Evolutionary conservation across 2,113 vertebrate species (phyloP), one percentile per base, ranked within the genome.

Genomic region (Eubucco bourcierii): DNA sequence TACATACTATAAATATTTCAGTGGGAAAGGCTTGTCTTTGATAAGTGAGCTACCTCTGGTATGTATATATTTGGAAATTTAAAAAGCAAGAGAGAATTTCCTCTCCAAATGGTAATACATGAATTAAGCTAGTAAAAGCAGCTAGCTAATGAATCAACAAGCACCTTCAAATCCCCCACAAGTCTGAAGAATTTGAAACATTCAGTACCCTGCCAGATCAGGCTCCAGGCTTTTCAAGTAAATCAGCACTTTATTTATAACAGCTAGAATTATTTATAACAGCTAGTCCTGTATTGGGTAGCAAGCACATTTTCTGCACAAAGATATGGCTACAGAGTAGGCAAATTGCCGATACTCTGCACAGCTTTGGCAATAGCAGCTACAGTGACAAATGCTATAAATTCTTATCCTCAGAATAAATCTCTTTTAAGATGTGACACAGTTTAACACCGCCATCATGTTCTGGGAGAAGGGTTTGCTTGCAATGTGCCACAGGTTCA

Each of bases 341-440:
- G 87, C 84, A 94, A 94, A 95, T 80, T 86, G 91, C 79, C 0
- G 29, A 88, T 90, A 80, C 37, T 84, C 84, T 90, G 66, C 90
- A 71, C 70, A 93, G 78, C 41, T 94, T 87, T 96, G 90, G 73
- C 85, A 93, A 9, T 83, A 90, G 86, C 89, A 93, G 90, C 84
- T 79, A 12, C 6, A 4, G 73, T 95, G 85, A 92, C 90, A 90
- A 93, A 80, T 80, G 82, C 63, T 95, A 89, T 93, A 86, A 92
- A 90, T 93, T 95, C 93, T 88, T 71, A 63, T 90, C 61, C 71
- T 87, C 52, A 56, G 68, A 95, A 94, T 91, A 96, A 89, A 93
- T 93, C 70, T 88, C 25, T 90, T 50, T 50, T 17, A 74, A 56
- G 58, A 75, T 91, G 65, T 95, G 88, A 90, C 88, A 94, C 74